A percentile compares a stretch with the other conserved stretches of the same genome.
phyloP scores from a whole-genome alignment of 2,113 vertebrate species.

The Pluvialis apricaria region DNA sequence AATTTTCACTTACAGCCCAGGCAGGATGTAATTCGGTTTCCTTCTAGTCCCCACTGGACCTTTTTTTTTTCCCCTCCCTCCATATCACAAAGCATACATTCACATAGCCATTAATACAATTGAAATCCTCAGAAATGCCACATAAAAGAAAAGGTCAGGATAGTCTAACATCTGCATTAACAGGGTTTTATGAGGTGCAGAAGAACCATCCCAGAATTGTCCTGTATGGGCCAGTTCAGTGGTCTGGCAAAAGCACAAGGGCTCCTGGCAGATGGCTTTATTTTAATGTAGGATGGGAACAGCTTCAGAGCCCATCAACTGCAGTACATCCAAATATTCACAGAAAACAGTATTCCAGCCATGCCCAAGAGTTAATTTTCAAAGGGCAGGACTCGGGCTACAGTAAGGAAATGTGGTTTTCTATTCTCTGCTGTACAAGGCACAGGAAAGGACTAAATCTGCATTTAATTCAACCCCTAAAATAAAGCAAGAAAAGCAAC shows the following conservation, averaged over 20 bases:
- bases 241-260: background rate
- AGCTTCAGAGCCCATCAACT: background rate
- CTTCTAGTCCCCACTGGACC: background rate
- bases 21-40: conserved; percentile 18
- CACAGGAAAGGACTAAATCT: background rate
- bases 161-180: background rate
- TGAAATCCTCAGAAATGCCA: background rate
- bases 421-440: background rate
- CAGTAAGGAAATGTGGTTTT: background rate
- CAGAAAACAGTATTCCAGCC: background rate
- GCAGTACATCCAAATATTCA: background rate
- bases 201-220: background rate
- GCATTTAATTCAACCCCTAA: background rate
- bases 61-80: background rate
- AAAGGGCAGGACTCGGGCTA: background rate
- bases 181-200: background rate
- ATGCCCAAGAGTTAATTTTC: background rate
- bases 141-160: background rate
- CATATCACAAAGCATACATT: background rate
- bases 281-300: background rate
- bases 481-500: background rate
- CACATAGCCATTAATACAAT: background rate
- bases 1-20: background rate
- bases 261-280: background rate
- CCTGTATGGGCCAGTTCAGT: background rate